phyloP scores from a whole-genome alignment of 1,140 invertebrate genomes.

The Pteromalus puparum region DNA sequence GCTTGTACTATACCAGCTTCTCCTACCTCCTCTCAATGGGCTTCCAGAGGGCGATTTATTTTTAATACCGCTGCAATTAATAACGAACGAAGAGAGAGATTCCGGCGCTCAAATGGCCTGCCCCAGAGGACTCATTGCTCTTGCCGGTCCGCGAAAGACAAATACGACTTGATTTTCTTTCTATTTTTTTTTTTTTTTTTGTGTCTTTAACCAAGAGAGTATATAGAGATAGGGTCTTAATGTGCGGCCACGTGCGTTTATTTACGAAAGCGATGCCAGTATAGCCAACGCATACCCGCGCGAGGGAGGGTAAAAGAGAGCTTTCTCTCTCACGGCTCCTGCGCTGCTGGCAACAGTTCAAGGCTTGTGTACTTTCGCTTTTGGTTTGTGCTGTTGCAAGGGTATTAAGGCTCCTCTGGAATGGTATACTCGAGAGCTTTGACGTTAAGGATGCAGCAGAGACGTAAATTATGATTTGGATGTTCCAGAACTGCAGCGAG shows the following conservation, averaged over 20 bases:
- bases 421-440: neutral
- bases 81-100: conserved; percentile 14
- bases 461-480: neutral
- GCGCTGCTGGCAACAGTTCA: conserved; percentile 63
- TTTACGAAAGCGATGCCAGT: conserved; percentile 52
- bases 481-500: neutral
- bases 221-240: conserved; percentile 18
- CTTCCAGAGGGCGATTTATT: conserved; percentile 42
- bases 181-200: neutral
- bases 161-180: conserved; percentile 18
- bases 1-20: no score
- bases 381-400: neutral
- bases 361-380: conserved; percentile 62
- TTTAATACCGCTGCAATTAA: conserved; percentile 41
- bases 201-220: neutral
- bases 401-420: neutral
- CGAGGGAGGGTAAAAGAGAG: no score
- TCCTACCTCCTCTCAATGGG: conserved; percentile 12
- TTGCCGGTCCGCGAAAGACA: conserved; percentile 25
- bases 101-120: conserved; percentile 25
- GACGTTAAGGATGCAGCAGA: no score
- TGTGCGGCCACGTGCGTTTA: conserved; percentile 51
- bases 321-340: neutral
- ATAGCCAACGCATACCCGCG: neutral
- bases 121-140: conserved; percentile 29